phyloP scores from a whole-genome alignment of 2,113 vertebrate species.

The Paradoxurus hermaphroditus region DNA sequence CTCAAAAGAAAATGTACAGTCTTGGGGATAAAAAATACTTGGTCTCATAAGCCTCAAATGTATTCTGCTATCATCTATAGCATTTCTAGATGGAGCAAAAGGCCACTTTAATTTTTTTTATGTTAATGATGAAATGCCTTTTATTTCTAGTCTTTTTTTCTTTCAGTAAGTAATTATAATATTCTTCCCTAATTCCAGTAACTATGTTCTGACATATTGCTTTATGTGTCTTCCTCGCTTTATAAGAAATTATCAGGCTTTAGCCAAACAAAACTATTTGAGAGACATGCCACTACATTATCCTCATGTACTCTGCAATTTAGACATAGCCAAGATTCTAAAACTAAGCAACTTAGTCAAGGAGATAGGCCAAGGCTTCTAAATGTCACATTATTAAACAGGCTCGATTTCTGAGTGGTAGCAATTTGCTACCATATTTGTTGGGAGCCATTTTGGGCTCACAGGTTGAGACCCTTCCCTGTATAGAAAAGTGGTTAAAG shows the following conservation, averaged over 20 bases:
- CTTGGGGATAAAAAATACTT: neutral
- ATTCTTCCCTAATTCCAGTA: neutral
- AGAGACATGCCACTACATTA: neutral
- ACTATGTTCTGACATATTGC: neutral
- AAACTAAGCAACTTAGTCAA: neutral
- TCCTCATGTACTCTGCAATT: neutral
- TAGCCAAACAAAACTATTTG: neutral
- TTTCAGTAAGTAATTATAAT: neutral
- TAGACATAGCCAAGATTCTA: neutral
- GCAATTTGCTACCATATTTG: conserved; percentile 1
- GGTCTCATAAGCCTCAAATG: neutral
- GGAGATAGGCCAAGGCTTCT: neutral
- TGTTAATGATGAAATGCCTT: neutral
- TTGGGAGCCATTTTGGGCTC: no score
- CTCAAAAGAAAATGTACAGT: neutral
- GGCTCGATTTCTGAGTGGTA: neutral
- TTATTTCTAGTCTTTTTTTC: neutral
- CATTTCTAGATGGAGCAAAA: neutral
- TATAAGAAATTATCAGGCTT: neutral
- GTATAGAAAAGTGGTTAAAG: no score
- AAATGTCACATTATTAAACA: conserved; percentile 17
- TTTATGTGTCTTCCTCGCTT: neutral
- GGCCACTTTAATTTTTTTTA: neutral
- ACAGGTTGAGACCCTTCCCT: no score
- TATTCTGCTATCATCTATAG: neutral